Evolutionary conservation across 1,140 invertebrate species (phyloP).

Genomic region (Aleiodes sp.): DNA sequence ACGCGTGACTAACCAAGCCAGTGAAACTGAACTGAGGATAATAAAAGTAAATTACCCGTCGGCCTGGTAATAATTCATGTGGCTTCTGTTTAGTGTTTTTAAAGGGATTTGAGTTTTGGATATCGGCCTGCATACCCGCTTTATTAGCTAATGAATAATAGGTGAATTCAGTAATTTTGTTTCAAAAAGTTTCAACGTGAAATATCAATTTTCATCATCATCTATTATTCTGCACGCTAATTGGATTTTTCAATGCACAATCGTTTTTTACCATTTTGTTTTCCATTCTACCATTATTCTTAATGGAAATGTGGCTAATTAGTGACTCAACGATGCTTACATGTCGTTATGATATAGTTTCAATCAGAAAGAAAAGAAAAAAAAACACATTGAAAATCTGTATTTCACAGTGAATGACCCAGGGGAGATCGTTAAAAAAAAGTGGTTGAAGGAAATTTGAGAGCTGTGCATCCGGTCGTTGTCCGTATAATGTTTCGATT

Average conservation of each 20-base stretch:
- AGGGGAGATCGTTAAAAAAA: neutral
- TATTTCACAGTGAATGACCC: neutral
- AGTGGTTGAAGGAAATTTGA: neutral
- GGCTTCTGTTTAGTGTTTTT: neutral
- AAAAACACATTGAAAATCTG: neutral
- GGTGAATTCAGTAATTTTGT: neutral
- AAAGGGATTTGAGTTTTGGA: neutral
- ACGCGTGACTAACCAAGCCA: conserved; percentile 24
- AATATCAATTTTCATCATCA: conserved; percentile 16
- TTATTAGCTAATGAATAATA: neutral
- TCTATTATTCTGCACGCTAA: neutral
- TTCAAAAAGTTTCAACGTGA: neutral
- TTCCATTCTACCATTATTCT: neutral
- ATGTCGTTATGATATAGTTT: neutral
- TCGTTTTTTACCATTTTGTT: neutral
- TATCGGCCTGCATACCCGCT: neutral
- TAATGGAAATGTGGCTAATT: neutral
- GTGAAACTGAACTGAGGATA: conserved; percentile 33
- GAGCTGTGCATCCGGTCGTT: neutral
- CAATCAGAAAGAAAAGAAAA: neutral
- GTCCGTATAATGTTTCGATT: too few relatives aligned
- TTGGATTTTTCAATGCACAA: neutral
- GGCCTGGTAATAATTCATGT: conserved; percentile 31
- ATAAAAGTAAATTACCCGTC: conserved; percentile 35
- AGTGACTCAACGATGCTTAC: neutral